Conservation (phyloP, 2,888 invertebrate genomes). For the Apamea epomidion region DNA sequence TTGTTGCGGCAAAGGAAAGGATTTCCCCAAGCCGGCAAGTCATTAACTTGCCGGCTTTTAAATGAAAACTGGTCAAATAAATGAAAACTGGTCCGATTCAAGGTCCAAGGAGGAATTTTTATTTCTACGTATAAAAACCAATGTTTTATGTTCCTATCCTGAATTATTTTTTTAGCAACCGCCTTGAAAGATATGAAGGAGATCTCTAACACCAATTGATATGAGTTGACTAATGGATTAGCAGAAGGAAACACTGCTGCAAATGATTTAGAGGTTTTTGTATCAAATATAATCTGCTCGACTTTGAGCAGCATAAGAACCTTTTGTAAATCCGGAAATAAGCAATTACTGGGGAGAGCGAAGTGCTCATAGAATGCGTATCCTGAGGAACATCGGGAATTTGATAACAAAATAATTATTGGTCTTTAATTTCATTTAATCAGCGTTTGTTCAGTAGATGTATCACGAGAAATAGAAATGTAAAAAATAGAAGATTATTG, state of each 20-base stretch:
- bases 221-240: not conserved
- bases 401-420: too few relatives aligned
- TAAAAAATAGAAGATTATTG: too few relatives aligned
- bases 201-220: too few relatives aligned
- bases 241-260: too few relatives aligned
- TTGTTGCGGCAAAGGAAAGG: not conserved
- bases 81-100: not conserved
- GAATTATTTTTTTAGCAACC: not conserved
- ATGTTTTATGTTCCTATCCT: not conserved
- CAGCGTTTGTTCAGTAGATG: not conserved
- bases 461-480: too few relatives aligned
- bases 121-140: not conserved
- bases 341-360: not conserved
- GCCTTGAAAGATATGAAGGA: not conserved
- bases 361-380: not conserved
- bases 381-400: too few relatives aligned
- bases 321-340: not conserved
- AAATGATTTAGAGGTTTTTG: not conserved
- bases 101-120: not conserved
- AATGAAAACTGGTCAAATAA: not conserved
- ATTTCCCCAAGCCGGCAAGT: too few relatives aligned
- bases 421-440: too few relatives aligned
- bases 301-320: not conserved
- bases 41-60: too few relatives aligned
- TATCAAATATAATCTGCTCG: not conserved